Percentiles rank a stretch among this genome's conserved stretches.
Conservation (phyloP, 2,888 invertebrate species). For the Rugalucina vietnamica region DNA sequence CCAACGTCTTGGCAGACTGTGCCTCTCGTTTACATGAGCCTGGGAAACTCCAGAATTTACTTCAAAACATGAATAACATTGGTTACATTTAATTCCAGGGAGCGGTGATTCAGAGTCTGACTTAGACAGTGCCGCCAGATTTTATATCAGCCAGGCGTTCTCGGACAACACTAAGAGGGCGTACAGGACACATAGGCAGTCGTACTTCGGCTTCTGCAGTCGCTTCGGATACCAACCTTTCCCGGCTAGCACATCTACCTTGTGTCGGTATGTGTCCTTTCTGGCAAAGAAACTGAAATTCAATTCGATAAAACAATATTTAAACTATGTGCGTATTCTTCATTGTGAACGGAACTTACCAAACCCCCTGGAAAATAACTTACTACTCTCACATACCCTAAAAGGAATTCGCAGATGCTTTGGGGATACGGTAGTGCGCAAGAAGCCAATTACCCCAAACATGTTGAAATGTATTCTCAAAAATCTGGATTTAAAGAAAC, state of each 20-base stretch:
- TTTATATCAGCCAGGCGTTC: neutral
- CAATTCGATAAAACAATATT: neutral
- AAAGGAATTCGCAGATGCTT: neutral
- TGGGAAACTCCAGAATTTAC: neutral
- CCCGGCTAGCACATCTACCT: neutral
- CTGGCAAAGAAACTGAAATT: conserved; percentile 10
- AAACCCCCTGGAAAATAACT: conserved; percentile 11
- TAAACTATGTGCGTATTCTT: neutral
- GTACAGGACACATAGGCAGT: neutral
- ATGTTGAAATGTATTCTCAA: neutral
- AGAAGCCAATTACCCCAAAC: neutral
- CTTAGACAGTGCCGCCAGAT: neutral
- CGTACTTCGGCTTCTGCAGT: neutral
- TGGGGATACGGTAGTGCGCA: neutral
- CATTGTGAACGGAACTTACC: neutral
- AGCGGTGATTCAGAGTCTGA: neutral
- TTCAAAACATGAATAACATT: neutral
- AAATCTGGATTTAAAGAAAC: neutral
- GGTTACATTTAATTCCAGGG: neutral
- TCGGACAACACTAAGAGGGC: neutral
- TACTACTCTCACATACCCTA: conserved; percentile 10
- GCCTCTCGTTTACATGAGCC: neutral
- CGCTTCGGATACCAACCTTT: neutral
- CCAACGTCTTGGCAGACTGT: neutral
- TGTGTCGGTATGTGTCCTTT: conserved; percentile 20